Conservation (phyloP, 2,113 vertebrate species). For the Catagonus wagneri region DNA sequence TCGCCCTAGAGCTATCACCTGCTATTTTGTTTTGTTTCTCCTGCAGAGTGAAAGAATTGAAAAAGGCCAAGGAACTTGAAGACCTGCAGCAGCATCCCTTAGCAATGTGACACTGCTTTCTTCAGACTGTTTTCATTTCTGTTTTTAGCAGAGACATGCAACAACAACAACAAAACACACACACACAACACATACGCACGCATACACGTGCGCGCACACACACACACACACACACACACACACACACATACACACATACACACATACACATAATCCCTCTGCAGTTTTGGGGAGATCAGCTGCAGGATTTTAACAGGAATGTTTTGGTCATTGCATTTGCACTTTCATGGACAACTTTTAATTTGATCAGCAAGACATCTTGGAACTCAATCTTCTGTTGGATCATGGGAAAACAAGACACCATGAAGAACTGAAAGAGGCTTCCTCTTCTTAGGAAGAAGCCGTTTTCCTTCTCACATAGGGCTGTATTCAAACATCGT, state of each 20-base stretch:
- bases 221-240: constrained; percentile 74
- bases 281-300: constrained; percentile 90
- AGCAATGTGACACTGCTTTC: constrained; percentile 98
- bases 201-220: too few species aligned
- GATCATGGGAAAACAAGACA: constrained; percentile 89
- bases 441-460: constrained; percentile 86
- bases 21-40: constrained; percentile 83
- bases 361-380: constrained; percentile 94
- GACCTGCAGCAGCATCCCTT: constrained; percentile 95
- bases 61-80: constrained; percentile 99
- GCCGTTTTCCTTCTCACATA: constrained; percentile 90
- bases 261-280: constrained; percentile 90
- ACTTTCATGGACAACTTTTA: constrained; percentile 94
- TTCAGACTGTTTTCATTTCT: constrained; percentile 97
- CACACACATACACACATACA: constrained; percentile 66
- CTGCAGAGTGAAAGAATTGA: constrained; percentile 99
- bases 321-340: constrained; percentile 94
- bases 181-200: constrained; percentile 42
- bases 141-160: constrained; percentile 99
- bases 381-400: constrained; percentile 93
- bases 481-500: constrained; percentile 92
- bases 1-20: constrained; percentile 81
- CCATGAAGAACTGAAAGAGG: constrained; percentile 87
- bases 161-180: constrained; percentile 83
- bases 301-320: constrained; percentile 94